Conservation (phyloP, 2,888 invertebrate genomes). For the Rutpela maculata region DNA sequence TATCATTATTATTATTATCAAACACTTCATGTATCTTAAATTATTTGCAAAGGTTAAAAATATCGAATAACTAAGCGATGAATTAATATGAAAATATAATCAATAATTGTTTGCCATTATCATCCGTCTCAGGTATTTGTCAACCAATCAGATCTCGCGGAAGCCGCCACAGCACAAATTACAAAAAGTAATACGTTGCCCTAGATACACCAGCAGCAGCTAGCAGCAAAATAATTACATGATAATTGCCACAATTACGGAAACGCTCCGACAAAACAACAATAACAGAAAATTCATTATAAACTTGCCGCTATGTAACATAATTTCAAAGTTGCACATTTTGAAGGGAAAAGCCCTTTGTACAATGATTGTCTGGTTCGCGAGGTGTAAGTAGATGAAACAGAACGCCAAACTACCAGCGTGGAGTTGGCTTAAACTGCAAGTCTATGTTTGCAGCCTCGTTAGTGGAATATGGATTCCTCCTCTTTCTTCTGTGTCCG, state of each 20-base stretch:
- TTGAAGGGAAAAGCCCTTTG: constrained; percentile 24
- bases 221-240: constrained; percentile 6
- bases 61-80: background rate
- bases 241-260: constrained; percentile 31
- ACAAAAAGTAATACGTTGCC: background rate
- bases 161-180: constrained; percentile 8
- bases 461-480: constrained; percentile 27
- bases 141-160: constrained; percentile 5
- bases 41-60: too few relatives aligned
- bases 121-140: constrained; percentile 15
- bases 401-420: constrained; percentile 4
- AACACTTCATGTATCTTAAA: too few relatives aligned
- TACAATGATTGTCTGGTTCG: constrained; percentile 18
- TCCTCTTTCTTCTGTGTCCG: constrained; percentile 11
- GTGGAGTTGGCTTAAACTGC: constrained; percentile 24
- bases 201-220: background rate
- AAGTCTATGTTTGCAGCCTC: constrained; percentile 23
- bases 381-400: constrained; percentile 22
- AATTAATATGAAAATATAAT: constrained; percentile 15
- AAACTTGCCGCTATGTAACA: constrained; percentile 18
- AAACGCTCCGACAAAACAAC: constrained; percentile 9
- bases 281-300: constrained; percentile 27
- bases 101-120: constrained; percentile 8
- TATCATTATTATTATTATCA: too few relatives aligned
- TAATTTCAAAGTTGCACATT: constrained; percentile 22